Evolutionary conservation across 2,888 invertebrate genomes (phyloP), one percentile per base, ranked within the genome.

Genomic region (Acanthosoma haemorrhoidale): DNA sequence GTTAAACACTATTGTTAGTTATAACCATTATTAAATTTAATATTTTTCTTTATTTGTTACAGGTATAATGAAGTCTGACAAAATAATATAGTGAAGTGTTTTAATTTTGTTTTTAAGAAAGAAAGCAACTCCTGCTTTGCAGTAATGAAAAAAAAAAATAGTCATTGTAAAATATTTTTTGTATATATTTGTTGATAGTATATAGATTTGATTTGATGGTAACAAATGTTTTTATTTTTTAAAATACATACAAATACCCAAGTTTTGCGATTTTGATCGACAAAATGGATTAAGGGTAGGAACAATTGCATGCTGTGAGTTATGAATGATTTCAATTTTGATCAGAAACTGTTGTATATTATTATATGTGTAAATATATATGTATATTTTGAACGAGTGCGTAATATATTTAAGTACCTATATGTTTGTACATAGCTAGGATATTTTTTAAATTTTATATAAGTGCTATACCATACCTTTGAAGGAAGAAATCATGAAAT

Each of bases 371-470:
- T 61, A 61, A 59, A 32, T 61, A 34, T 32, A 38, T 61, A 21
- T 61, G 61, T 61, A 36, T 36, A 61, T 61, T 36, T 61, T 36
- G 36, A 41, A 8, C 4, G 16, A 32, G n/a, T 61, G 32, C 29
- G 64, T 64, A 41, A 21, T n/a, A 64, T 64, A 64, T 16, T 64
- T 39, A 41, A 25, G 64, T 61, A 64, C 39, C 39, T 64, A 64
- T 64, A 29, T 39, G 29, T 38, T 29, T 64, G 64, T 64, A 64
- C 6, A 64, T 64, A 64, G 8, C 16, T 64, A 64, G 39, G 31
- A 64, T 41, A 64, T 64, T 41, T 64, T 64, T 64, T 29, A 64
- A 36, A 64, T 39, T 64, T 64, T 64, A 64, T 41, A 51, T 41
- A 51, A 51, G n/a, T 51, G 25, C 25, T 16, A 64, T 16, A n/a